Evolutionary conservation across 2,888 invertebrate genomes (phyloP), one percentile per base, ranked within the genome.

Genomic region (Dendrolimus pini): DNA sequence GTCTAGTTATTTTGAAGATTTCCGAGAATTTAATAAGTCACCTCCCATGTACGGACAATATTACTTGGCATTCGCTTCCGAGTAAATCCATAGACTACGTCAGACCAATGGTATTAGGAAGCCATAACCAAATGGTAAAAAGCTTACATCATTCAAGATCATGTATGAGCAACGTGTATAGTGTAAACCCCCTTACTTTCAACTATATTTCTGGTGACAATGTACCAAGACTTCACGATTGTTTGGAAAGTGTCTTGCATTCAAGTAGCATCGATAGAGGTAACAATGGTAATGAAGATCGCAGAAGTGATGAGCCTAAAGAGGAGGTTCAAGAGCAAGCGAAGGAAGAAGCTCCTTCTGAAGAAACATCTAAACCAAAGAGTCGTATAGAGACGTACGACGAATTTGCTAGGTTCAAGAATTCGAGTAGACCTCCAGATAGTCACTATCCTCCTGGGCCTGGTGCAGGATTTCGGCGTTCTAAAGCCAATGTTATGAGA

Each of bases 361-460:
- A 65, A 54, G 60, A 63, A 60, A 59, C 54, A 54, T 60, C 60
- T 7, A 61, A 58, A 30, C 62, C 62, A 1, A 65, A 56, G 9
- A 75, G 72, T 55, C 71, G 78, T 7, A 79, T 81, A 47, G 77
- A 75, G 7, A 77, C 78, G 0, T 80, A 78, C 52, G 71, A 82
- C 61, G 74, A 80, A 56, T 77, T 65, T 54, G 75, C 67, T 1
- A 65, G 77, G 41, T 80, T 70, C 53, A 72, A 65, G 55, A 69
- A 81, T 56, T 69, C 68, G 0, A 80, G 67, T 54, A 68, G 80
- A 63, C 81, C 80, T 2, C 77, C 80, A 12, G 80, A 81, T 7
- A 77, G 74, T 14, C 77, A 82, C 56, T 77, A 78, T 30, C 68
- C 67, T 0, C 62, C 75, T 7, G 72, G 66, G 7, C 72, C 71